A percentile compares a stretch with the other conserved stretches of the same genome.
phyloP scores from a whole-genome alignment of 2,888 invertebrate genomes.

The Nasonovia ribisnigri region DNA sequence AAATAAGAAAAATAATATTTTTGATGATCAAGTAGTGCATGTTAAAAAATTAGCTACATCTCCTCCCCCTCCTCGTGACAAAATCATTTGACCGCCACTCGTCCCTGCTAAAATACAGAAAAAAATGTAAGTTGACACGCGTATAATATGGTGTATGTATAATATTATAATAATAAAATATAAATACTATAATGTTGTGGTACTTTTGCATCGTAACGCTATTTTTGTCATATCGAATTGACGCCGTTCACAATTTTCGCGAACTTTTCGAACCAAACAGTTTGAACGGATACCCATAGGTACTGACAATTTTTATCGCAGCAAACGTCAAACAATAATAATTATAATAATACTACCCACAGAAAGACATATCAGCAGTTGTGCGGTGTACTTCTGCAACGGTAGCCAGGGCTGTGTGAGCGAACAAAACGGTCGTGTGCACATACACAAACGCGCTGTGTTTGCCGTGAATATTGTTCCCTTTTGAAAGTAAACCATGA shows the following conservation, averaged over 20 bases:
- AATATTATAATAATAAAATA: too few relatives aligned
- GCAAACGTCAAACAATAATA: not conserved
- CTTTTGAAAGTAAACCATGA: conserved; percentile 21
- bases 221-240: not conserved
- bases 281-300: too few relatives aligned
- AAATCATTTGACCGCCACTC: too few relatives aligned
- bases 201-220: not conserved
- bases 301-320: not conserved
- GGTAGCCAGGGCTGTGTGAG: not conserved
- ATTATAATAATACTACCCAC: not conserved
- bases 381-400: not conserved
- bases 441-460: not conserved
- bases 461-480: conserved; percentile 19
- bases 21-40: too few relatives aligned
- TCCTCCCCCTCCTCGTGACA: too few relatives aligned
- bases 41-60: too few relatives aligned
- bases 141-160: too few relatives aligned
- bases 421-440: not conserved
- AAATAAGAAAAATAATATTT: too few relatives aligned
- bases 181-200: too few relatives aligned
- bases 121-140: too few relatives aligned
- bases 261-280: too few relatives aligned
- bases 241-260: not conserved
- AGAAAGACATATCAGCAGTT: not conserved
- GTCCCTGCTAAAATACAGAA: too few relatives aligned